These are phyloP conservation scores for Lanius collurio DNA, from an alignment of 2,113 vertebrate species.

Conservation along the genomic window DNA sequence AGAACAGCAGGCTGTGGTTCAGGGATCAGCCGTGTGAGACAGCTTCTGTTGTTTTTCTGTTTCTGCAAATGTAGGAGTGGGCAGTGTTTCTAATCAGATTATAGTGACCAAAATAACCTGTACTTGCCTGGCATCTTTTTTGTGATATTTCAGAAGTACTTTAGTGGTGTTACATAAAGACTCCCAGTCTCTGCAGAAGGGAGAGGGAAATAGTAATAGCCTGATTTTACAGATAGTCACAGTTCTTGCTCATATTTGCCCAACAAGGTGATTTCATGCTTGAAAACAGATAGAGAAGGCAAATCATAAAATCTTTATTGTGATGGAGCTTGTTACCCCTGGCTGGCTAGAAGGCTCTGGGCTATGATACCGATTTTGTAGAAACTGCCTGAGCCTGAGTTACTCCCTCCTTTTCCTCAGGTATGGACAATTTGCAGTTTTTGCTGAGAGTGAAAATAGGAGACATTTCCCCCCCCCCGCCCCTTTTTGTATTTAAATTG, in stretches of 20 bases:
- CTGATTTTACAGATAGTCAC: not conserved
- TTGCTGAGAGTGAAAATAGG: not conserved
- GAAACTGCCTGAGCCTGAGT: not conserved
- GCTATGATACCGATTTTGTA: not conserved
- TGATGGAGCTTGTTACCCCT: not conserved
- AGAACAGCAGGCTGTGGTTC: not conserved
- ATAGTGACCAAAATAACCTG: constrained; percentile 1
- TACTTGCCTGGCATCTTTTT: not conserved
- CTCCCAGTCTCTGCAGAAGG: not conserved
- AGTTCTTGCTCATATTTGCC: not conserved
- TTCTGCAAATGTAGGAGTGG: not conserved
- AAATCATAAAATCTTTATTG: not conserved
- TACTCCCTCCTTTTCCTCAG: not conserved
- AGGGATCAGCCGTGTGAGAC: not conserved
- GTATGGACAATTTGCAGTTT: not conserved
- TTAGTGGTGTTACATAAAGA: not conserved
- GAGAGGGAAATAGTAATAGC: not conserved
- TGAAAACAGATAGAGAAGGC: not conserved
- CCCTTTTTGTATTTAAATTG: not conserved
- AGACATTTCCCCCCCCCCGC: fast-evolving
- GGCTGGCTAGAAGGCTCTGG: not conserved
- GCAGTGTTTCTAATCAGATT: not conserved
- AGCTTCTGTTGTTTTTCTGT: not conserved
- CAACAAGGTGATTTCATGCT: not conserved
- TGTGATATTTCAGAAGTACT: not conserved